phyloP scores from a whole-genome alignment of 2,888 invertebrate genomes.

The Drosophila fulvimacula region DNA sequence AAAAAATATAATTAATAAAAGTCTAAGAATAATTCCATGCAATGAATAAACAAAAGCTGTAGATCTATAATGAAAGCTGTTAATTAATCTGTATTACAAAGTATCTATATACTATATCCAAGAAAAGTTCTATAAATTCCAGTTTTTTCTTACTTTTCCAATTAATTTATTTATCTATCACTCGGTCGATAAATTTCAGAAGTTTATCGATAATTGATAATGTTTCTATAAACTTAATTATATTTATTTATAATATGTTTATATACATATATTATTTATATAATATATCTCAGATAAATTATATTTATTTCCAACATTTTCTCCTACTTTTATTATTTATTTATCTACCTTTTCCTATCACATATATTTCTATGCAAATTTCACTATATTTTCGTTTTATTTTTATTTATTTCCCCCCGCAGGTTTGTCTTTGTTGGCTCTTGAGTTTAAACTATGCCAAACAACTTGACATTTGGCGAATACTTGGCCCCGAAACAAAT shows the following conservation, averaged over 20 bases:
- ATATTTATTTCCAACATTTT: not conserved
- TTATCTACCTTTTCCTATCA: not conserved
- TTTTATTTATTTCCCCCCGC: slow-evolving; percentile 12
- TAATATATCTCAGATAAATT: not conserved
- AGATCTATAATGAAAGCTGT: not conserved
- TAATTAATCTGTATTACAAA: not conserved
- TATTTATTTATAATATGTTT: too few relatives aligned
- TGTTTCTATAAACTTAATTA: too few relatives aligned
- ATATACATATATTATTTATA: too few relatives aligned
- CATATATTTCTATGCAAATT: not conserved
- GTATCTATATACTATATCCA: not conserved
- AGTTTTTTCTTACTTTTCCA: not conserved
- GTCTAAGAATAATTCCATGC: not conserved
- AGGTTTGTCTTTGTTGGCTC: slow-evolving; percentile 33
- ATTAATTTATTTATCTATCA: not conserved
- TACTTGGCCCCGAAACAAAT: slow-evolving; percentile 61
- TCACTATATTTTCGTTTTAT: slow-evolving; percentile 5
- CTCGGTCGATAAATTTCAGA: not conserved
- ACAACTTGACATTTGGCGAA: slow-evolving; percentile 59
- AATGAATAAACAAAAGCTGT: not conserved
- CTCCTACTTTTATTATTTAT: not conserved
- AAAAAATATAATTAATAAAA: not conserved
- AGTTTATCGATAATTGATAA: too few relatives aligned
- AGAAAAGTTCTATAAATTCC: not conserved
- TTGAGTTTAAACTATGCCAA: slow-evolving; percentile 52